Conservation (phyloP, 2,797 vertebrate genomes). For the Pantherophis vulpinus region DNA sequence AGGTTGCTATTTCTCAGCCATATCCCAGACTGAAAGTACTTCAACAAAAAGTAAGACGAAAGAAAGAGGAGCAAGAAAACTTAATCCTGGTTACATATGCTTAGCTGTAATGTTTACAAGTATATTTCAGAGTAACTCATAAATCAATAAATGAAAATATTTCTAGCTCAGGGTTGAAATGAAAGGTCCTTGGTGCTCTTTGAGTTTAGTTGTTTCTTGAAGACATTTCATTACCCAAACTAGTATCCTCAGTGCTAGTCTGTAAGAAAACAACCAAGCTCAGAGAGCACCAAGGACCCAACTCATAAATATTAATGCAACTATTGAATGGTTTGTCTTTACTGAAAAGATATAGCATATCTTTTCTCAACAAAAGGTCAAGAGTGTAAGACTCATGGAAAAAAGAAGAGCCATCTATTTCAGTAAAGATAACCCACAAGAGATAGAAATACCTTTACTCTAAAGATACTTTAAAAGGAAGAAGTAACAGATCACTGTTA, state of each 20-base stretch:
- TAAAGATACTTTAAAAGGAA: conserved; percentile 7
- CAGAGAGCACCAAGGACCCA: neutral
- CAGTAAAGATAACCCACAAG: neutral
- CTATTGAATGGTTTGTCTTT: neutral
- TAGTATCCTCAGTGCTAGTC: neutral
- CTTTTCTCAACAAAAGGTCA: neutral
- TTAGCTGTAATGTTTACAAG: neutral
- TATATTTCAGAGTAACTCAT: neutral
- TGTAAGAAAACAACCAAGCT: neutral
- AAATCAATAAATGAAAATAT: neutral
- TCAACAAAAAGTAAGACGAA: neutral
- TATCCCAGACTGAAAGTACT: neutral
- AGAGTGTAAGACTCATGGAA: neutral
- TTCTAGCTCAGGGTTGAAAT: neutral
- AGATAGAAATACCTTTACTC: too few species aligned
- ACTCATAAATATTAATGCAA: neutral
- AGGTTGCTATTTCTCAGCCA: neutral
- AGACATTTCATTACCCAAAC: neutral
- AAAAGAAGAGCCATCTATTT: neutral
- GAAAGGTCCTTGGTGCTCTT: neutral
- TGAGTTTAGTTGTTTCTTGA: neutral
- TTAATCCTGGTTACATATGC: neutral
- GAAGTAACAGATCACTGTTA: conserved; percentile 3
- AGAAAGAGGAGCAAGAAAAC: neutral
- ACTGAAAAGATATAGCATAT: neutral